Base-by-base conservation (phyloP, 1,140 invertebrate species). In the Heliothis virescens region DNA sequence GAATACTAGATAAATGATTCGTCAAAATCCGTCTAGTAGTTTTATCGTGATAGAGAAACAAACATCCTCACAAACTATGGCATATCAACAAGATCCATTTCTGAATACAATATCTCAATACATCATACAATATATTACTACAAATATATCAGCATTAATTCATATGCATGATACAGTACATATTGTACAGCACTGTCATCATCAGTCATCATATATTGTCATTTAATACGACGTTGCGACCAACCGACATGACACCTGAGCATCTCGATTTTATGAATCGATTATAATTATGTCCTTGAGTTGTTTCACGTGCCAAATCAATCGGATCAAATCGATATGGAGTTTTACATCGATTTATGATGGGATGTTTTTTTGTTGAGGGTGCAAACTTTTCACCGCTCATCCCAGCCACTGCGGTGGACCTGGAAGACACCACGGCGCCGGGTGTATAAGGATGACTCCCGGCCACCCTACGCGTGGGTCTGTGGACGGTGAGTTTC, bases 131-230 rank as follows among this genome's bases (percentile, higher is more conserved):
- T 48, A 48, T 67, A 21, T 50, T 48, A 67, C 41, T 13, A 21
- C 11, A 16, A 67, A 67, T 67, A 18, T 67, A 67, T 67, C 63
- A 48, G n/a, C 47, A 63, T 41, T n/a, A 65, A 48, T 67, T 18
- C 16, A 50, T 60, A 10, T 60, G 16, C 16, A 67, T 67, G 63
- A 48, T 67, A 48, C 34, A 67, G 41, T 13, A 9, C 3, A 16
- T n/a, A 63, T 65, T 65, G 62, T 65, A 65, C n/a, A 13, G 57
- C 18, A 29, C 34, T 18, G 16, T 18, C 41, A 47, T 65, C 62
- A 48, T 47, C 62, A 48, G 41, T 48, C 62, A 65, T 65, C 41
- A 48, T 48, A 48, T 65, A 47, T 65, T 18, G 62, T 65, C 62
- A 65, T 65, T 41, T 47, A 65, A 65, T 18, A 65, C 21, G 60